phyloP scores from a whole-genome alignment of 2,113 vertebrate genomes.

The Speoplatyrhinus poulsoni region DNA sequence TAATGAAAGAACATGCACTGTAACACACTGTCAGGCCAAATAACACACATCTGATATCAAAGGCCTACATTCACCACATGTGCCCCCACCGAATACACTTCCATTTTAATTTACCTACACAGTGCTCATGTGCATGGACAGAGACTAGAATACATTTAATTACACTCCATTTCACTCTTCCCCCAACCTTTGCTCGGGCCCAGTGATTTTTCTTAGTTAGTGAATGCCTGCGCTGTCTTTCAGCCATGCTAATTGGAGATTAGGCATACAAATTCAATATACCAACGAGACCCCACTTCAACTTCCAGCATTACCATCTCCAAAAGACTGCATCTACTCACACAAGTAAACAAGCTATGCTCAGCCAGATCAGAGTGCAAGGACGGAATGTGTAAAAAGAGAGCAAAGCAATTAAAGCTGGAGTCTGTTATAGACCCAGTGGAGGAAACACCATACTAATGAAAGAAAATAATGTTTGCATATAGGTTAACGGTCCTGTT shows the following conservation, averaged over 20 bases:
- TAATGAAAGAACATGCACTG: slow-evolving; percentile 38
- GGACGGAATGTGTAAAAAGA: neutral
- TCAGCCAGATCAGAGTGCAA: neutral
- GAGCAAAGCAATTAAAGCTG: neutral
- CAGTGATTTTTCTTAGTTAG: slow-evolving; percentile 11
- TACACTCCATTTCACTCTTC: no score
- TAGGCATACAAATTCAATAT: slow-evolving; percentile 32
- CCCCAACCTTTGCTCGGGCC: neutral
- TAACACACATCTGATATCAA: slow-evolving; percentile 3
- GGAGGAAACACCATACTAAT: no score
- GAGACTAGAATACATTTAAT: slow-evolving; percentile 11
- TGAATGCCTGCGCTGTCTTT: slow-evolving; percentile 16
- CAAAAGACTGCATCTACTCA: slow-evolving; percentile 1
- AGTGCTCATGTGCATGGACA: slow-evolving; percentile 6
- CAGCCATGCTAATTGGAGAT: slow-evolving; percentile 40
- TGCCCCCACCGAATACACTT: neutral
- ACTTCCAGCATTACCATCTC: slow-evolving; percentile 25
- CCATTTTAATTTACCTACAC: neutral
- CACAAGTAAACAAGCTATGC: neutral
- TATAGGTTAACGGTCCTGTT: no score
- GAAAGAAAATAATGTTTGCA: no score
- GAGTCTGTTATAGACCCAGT: no score
- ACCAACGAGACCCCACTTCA: slow-evolving; percentile 20
- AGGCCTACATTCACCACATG: neutral
- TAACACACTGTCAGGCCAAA: slow-evolving; percentile 2